Base-by-base conservation (phyloP, 2,113 vertebrate species). In the Calidris pugnax region DNA sequence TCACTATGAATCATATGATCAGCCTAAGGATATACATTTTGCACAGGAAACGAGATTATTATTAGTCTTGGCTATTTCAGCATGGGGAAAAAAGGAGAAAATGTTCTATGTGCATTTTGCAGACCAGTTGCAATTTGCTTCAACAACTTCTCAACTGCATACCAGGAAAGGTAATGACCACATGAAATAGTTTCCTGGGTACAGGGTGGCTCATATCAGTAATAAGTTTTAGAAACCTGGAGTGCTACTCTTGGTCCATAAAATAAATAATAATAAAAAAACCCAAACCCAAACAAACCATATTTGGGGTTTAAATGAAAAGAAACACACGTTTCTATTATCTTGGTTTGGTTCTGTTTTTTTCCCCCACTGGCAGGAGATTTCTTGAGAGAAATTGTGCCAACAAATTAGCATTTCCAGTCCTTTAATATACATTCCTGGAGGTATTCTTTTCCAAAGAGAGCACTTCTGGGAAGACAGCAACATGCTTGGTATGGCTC, bases 41-140 rank as follows among this genome's bases (percentile, higher is more conserved):
- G 97, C 96, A 96, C 97, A 97, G 97, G 93, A 97, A 95, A 97
- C 78, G 72, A 90, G 96, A 96, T 98, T 98, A 98, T 98, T 98
- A 97, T 98, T 98, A 98, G 97, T 69, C 89, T 97, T 96, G 71
- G 93, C 94, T 96, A 94, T 96, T 98, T 97, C 96, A 97, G 95
- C 81, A 96, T 27, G 64, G 91, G 53, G 57, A 85, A 76, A 45
- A 80, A 88, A 77, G 17, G 41, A 53, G 22, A 12, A 41, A 51
- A 69, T 66, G 71, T 33, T 57, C 62, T 71, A 7, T 77, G 90
- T 88, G 48, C 15, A 8, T 95, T 96, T 71, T 97, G 80, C 57
- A 78, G 82, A n/a, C 67, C 37, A 84, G 75, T 97, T 97, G 87
- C 86, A 64, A 79, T 93, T 98, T 96, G 45, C 77, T 94, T 88